Base-by-base conservation (phyloP, 1,140 invertebrate species). In the Dinoponera quadriceps region DNA sequence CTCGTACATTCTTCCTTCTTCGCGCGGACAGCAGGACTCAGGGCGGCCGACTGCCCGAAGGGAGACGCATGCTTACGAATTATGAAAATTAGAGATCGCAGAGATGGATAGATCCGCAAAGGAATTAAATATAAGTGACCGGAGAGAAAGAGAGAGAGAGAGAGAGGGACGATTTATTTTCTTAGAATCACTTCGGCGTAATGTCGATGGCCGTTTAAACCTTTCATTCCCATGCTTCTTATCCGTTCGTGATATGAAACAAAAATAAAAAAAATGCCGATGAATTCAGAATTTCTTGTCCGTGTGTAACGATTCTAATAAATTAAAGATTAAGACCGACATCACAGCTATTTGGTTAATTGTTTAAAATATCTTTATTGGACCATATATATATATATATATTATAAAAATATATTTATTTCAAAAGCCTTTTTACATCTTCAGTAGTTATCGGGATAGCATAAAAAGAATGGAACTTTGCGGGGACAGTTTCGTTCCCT, bases 1-100 rank as follows among this genome's bases (percentile, higher is more conserved):
- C 54, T 65, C 25, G 54, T 49, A 38, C 65, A 68, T 71, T 84
- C 86, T 86, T 89, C 68, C 87, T 77, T 86, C 86, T 82, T 88
- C 82, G 54, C 82, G 74, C 73, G 71, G 81, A 77, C 68, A 74
- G 86, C 74, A 81, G 66, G 63, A 78, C 72, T 65, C 29, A 33
- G 14, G 44, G 13, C 60, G 51, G 49, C 33, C 65, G n/a, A 13
- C 29, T 71, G 51, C 78, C 66, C 77, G 66, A 22, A 82, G 59
- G 57, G 54, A 84, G 77, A 71, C 57, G 65, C 75, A 55, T 49
- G 51, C 51, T 51, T 29, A 80, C 65, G 75, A 80, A 80, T 80
- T 71, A 80, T 54, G 65, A 80, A 80, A 65, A 80, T 80, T 80
- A 80, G 75, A 65, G 44, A 80, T 27, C 20, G 18, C 48, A 25